phyloP scores from a whole-genome alignment of 2,888 invertebrate species.

The Dasysyrphus albostriatus region DNA sequence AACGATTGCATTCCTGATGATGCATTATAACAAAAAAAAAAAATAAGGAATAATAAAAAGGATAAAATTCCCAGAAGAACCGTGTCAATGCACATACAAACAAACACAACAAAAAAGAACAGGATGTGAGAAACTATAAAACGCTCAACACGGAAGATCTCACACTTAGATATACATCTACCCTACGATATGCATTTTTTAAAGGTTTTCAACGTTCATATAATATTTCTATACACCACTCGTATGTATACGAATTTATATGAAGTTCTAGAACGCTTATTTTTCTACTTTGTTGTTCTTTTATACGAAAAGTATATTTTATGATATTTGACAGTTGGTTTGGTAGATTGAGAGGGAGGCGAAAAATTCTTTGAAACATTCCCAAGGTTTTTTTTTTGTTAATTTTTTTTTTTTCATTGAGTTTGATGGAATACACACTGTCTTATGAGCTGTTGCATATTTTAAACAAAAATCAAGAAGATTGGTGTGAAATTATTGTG shows the following conservation, averaged over 20 bases:
- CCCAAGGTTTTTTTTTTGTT: conserved; percentile 21
- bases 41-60: conserved; percentile 1
- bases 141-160: conserved; percentile 63
- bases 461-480: conserved; percentile 2
- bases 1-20: conserved; percentile 55
- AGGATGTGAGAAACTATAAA: conserved; percentile 74
- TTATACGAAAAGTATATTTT: conserved; percentile 34
- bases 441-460: conserved; percentile 15
- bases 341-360: conserved; percentile 32
- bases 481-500: conserved; percentile 33
- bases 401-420: too few relatives aligned
- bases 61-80: conserved; percentile 62
- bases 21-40: conserved; percentile 24
- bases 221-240: neutral
- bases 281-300: conserved; percentile 26
- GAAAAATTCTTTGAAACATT: conserved; percentile 33
- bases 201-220: conserved; percentile 12
- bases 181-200: conserved; percentile 9
- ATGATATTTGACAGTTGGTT: conserved; percentile 64
- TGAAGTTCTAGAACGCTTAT: conserved; percentile 22
- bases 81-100: conserved; percentile 63
- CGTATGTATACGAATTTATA: neutral
- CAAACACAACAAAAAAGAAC: conserved; percentile 22
- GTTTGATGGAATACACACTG: conserved; percentile 29
- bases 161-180: conserved; percentile 44